These are phyloP conservation scores for Melanocharis versteri DNA, from an alignment of 2,113 vertebrate genomes.

Conservation along the genomic window DNA sequence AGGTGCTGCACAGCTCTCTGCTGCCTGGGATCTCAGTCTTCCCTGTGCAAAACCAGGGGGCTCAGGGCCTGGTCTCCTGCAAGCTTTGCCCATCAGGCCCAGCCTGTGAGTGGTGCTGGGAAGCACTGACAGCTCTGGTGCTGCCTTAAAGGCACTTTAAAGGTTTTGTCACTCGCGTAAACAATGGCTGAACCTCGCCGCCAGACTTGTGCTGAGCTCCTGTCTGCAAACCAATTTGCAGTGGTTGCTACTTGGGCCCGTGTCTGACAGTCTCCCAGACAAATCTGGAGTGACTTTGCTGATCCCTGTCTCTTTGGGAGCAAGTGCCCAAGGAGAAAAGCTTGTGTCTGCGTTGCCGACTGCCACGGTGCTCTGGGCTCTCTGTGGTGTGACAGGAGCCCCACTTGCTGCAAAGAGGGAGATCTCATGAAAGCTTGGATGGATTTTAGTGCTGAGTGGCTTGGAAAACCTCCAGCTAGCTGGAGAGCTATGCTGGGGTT, in stretches of 20 bases:
- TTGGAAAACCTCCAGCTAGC: neutral
- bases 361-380: neutral
- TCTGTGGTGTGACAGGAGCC: neutral
- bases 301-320: neutral
- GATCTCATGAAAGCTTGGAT: neutral
- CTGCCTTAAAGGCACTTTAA: neutral
- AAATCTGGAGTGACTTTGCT: neutral
- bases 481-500: neutral
- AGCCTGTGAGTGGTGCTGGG: neutral
- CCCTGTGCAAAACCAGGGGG: neutral
- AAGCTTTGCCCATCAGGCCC: neutral
- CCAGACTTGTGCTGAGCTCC: neutral
- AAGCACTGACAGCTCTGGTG: neutral
- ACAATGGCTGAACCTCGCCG: neutral
- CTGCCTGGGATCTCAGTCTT: neutral
- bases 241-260: neutral
- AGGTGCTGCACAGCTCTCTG: neutral
- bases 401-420: neutral
- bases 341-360: neutral
- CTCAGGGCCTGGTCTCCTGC: neutral
- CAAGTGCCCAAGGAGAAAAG: neutral
- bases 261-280: neutral
- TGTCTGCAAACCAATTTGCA: neutral
- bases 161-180: neutral
- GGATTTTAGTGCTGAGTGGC: neutral